Conservation (phyloP, 2,888 invertebrate species). For the Leptopilina myrica region DNA sequence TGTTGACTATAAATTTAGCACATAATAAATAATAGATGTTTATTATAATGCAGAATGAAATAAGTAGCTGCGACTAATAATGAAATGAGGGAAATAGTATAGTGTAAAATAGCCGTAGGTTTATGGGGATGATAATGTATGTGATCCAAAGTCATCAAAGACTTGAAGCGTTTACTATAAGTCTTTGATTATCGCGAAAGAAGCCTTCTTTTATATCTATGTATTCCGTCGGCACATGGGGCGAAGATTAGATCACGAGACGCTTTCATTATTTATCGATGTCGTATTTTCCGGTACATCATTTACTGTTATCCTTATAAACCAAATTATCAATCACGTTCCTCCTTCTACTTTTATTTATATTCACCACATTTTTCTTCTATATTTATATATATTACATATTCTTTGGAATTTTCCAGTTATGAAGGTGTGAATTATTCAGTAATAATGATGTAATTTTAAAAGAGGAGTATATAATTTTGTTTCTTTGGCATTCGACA, state of each 20-base stretch:
- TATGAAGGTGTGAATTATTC: not conserved
- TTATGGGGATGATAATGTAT: conserved; percentile 26
- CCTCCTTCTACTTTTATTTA: not conserved
- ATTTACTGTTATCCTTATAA: conserved; percentile 31
- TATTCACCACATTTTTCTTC: not conserved
- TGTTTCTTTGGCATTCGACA: too few relatives aligned
- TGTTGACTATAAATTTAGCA: not conserved
- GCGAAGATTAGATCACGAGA: conserved; percentile 36
- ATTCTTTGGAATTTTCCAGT: not conserved
- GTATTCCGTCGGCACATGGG: conserved; percentile 20
- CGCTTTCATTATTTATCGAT: conserved; percentile 34
- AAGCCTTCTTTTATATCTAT: conserved; percentile 22
- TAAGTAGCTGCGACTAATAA: not conserved
- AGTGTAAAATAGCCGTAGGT: conserved; percentile 20
- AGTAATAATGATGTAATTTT: not conserved
- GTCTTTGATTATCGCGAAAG: conserved; percentile 24
- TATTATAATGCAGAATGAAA: not conserved
- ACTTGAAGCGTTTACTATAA: conserved; percentile 20
- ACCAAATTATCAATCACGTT: conserved; percentile 24
- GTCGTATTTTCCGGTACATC: conserved; percentile 22
- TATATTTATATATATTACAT: not conserved
- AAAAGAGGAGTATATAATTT: not conserved
- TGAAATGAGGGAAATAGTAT: conserved; percentile 15
- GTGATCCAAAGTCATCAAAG: conserved; percentile 23
- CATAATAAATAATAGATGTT: not conserved